Base-by-base conservation (phyloP, 2,888 invertebrate genomes). In the Ephialtes manifestator region DNA sequence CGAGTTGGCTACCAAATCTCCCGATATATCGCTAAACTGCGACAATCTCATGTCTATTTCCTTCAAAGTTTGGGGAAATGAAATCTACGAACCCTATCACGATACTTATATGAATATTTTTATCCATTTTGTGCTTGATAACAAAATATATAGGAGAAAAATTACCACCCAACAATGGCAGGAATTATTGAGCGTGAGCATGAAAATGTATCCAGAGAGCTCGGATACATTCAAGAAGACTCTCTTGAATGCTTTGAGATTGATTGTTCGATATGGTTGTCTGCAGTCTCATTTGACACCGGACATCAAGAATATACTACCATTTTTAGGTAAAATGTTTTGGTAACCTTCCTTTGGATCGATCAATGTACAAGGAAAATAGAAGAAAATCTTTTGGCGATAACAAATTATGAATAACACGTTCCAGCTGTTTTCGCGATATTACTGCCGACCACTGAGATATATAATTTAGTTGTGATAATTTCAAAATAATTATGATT, bases 81-180 rank as follows among this genome's bases (percentile, higher is more conserved):
- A 74, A 90, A 94, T 89, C 55, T 91, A 89, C 51, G 31, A 86
- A 48, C 80, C 90, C 89, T 93, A 93, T 88, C 95, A 95, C 74
- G 95, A 95, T 91, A 94, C 95, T 24, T 96, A 96, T 90, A 89
- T 96, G 58, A 94, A 92, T 84, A 93, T 96, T 72, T 89, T 96
- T 46, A 94, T 94, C 84, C 95, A 95, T 90, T 93, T 95, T 92
- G 93, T 96, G 75, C 91, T 96, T 55, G 91, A 95, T 11, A 94
- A 94, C 91, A 94, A 95, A 83, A 90, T 94, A 89, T 96, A 96
- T 89, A 93, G 95, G 88, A 94, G 94, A 4, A 92, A 93, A 81
- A 95, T 96, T 68, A 92, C 94, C 63, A 93, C 94, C 46, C 90
- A 94, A 67, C 94, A 95, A 81, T 97, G 96, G 96, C 94, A 94